Evolutionary conservation across 1,140 invertebrate genomes (phyloP).

Genomic region (Drosophila pseudoananassae): DNA sequence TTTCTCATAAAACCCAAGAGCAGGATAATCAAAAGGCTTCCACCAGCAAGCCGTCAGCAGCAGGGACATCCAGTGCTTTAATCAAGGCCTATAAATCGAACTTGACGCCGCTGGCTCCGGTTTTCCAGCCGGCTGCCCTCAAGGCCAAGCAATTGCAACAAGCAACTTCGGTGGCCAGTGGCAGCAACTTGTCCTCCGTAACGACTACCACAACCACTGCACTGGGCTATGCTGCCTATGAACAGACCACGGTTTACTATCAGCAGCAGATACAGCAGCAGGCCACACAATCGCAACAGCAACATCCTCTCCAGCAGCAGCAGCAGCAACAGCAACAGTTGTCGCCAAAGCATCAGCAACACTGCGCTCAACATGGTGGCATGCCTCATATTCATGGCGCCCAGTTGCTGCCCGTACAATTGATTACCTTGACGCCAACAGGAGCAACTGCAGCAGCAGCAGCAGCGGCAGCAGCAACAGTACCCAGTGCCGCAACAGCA

Average conservation of each 20-base stretch:
- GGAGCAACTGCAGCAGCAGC: conserved; percentile 30
- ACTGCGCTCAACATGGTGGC: conserved; percentile 65
- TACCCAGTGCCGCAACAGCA: conserved; percentile 24
- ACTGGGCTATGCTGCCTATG: conserved; percentile 56
- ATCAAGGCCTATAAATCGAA: conserved; percentile 78
- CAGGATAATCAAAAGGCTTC: conserved; percentile 39
- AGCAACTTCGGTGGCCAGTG: conserved; percentile 33
- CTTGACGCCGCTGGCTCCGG: conserved; percentile 73
- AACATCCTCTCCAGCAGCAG: conserved; percentile 57
- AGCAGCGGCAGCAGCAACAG: conserved; percentile 26
- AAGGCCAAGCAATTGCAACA: conserved; percentile 55
- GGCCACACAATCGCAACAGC: conserved; percentile 51
- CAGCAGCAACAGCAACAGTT: conserved; percentile 42
- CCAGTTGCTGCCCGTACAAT: conserved; percentile 63
- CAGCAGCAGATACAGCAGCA: conserved; percentile 57
- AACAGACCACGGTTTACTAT: conserved; percentile 76
- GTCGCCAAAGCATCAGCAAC: conserved; percentile 38
- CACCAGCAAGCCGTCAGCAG: conserved; percentile 7
- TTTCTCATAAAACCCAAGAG: neutral
- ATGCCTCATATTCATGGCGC: conserved; percentile 72
- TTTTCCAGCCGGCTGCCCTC: conserved; percentile 71
- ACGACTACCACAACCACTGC: conserved; percentile 35
- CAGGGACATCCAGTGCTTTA: conserved; percentile 42
- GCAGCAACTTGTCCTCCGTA: conserved; percentile 10
- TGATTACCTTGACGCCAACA: conserved; percentile 64